Evolutionary conservation across 2,113 vertebrate species (phyloP).

Genomic region (Sphyrna mokarran): DNA sequence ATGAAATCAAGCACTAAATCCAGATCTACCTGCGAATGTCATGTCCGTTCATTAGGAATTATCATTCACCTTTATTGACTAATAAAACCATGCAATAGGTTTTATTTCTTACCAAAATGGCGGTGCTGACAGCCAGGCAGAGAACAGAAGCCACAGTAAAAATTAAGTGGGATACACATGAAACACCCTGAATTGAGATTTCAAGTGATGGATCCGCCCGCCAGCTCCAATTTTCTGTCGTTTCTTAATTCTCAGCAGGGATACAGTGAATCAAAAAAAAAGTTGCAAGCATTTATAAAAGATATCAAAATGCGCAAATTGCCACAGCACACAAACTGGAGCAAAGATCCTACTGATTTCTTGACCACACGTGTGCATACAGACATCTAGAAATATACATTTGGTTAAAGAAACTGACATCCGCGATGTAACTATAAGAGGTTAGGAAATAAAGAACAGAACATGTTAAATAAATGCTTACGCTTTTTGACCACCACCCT

Average conservation of each 20-base stretch:
- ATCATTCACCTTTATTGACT: constrained; percentile 11
- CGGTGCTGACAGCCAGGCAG: background rate
- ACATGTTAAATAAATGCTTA: background rate
- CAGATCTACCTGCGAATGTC: background rate
- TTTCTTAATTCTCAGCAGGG: background rate
- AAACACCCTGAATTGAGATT: background rate
- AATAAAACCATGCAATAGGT: constrained; percentile 11
- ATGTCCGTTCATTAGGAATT: background rate
- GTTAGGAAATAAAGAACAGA: background rate
- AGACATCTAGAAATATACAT: background rate
- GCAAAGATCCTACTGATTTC: background rate
- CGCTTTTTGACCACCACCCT: too few relatives aligned
- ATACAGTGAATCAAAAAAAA: background rate
- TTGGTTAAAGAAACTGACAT: background rate
- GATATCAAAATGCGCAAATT: background rate
- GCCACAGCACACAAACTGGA: background rate
- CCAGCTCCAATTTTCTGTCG: too few relatives aligned
- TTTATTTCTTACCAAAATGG: constrained; percentile 36
- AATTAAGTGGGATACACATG: constrained; percentile 7
- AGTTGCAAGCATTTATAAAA: background rate
- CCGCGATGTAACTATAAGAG: background rate
- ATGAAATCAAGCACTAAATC: background rate
- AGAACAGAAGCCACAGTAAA: background rate
- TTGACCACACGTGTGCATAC: background rate
- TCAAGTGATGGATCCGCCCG: background rate